These are phyloP conservation scores for Meteorus colon DNA, from an alignment of 2,888 invertebrate species.

Conservation along the genomic window DNA sequence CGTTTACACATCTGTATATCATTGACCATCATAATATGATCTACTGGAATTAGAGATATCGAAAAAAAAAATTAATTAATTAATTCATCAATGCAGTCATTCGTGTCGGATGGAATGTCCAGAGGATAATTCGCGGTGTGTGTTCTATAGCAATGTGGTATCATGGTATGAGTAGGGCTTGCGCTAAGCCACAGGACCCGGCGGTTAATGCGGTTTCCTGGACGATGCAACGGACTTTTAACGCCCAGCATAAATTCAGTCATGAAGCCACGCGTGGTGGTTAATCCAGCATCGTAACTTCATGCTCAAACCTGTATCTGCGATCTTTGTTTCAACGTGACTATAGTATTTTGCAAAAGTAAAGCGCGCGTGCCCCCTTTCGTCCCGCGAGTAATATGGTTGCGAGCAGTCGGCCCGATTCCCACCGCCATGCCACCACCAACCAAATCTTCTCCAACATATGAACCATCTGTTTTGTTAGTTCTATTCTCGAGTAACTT, in stretches of 20 bases:
- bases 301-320: slow-evolving; percentile 36
- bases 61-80: slow-evolving; percentile 2
- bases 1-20: not conserved
- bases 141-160: slow-evolving; percentile 28
- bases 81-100: slow-evolving; percentile 19
- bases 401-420: not conserved
- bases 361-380: slow-evolving; percentile 6
- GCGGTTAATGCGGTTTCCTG: slow-evolving; percentile 55
- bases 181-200: slow-evolving; percentile 38
- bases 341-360: slow-evolving; percentile 23
- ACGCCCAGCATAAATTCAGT: slow-evolving; percentile 55
- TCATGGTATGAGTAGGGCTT: slow-evolving; percentile 34
- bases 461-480: not conserved
- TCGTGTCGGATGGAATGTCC: slow-evolving; percentile 30
- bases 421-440: not conserved
- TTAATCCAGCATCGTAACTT: slow-evolving; percentile 54
- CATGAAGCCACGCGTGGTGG: slow-evolving; percentile 50
- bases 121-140: slow-evolving; percentile 38
- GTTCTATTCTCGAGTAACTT: slow-evolving; percentile 30
- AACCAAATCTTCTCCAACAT: not conserved
- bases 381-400: not conserved
- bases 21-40: not conserved
- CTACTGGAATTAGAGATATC: not conserved
- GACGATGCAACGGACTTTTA: slow-evolving; percentile 57
- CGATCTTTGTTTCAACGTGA: slow-evolving; percentile 38